These are phyloP conservation scores for Phenacoccus solenopsis DNA, from an alignment of 1,140 invertebrate species.

Conservation along the genomic window DNA sequence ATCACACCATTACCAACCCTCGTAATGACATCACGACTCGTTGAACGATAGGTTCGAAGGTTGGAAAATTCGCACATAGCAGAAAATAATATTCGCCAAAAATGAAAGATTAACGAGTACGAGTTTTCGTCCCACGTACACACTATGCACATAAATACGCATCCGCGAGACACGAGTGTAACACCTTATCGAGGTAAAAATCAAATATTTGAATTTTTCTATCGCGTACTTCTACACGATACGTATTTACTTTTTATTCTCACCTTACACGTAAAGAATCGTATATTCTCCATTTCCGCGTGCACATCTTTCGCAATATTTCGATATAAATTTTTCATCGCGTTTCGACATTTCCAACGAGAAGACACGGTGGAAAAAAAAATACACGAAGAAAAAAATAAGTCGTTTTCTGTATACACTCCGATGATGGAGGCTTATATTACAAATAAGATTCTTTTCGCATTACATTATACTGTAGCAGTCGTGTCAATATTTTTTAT, in stretches of 20 bases:
- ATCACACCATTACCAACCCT: too few relatives aligned
- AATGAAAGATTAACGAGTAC: too few relatives aligned
- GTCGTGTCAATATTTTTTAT: conserved; percentile 17
- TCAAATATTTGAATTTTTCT: neutral
- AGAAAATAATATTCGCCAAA: too few relatives aligned
- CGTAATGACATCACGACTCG: too few relatives aligned
- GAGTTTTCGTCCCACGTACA: neutral
- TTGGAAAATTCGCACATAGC: too few relatives aligned
- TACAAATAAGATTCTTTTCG: conserved; percentile 18
- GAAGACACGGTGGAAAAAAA: neutral
- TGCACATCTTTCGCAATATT: neutral
- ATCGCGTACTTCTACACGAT: neutral
- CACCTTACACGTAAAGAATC: neutral
- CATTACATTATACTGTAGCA: conserved; percentile 14
- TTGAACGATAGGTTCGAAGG: too few relatives aligned
- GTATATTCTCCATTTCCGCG: neutral
- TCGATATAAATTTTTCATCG: neutral
- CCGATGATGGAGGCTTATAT: conserved; percentile 15
- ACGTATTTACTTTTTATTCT: neutral
- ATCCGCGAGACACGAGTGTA: too few relatives aligned
- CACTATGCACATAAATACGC: too few relatives aligned
- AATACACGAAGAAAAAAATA: neutral
- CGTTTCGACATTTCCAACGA: neutral
- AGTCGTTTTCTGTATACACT: conserved; percentile 4
- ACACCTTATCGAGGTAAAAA: neutral